Percentiles rank a stretch among this genome's conserved stretches.
Conservation (phyloP, 2,113 vertebrate genomes). For the Sebastes fasciatus region DNA sequence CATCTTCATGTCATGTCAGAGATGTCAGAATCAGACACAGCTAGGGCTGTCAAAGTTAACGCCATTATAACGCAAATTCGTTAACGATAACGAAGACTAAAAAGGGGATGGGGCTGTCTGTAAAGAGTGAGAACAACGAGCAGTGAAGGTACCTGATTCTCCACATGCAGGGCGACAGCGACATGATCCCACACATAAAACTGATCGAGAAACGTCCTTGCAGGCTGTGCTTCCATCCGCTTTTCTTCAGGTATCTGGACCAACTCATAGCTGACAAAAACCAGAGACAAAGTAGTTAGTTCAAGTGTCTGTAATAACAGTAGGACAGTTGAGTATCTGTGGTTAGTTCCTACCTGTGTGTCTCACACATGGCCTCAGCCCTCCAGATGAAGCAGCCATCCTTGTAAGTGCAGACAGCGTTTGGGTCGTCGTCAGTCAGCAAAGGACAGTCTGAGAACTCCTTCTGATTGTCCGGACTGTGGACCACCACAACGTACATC, state of each 20-base stretch:
- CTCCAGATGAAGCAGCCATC: slow-evolving; percentile 46
- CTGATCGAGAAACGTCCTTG: too few species aligned
- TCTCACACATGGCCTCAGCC: slow-evolving; percentile 53
- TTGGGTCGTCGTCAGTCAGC: slow-evolving; percentile 1
- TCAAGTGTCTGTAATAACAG: too few species aligned
- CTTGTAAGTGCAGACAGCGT: slow-evolving; percentile 37
- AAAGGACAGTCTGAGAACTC: slow-evolving; percentile 5
- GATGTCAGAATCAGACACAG: too few species aligned
- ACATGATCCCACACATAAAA: slow-evolving; percentile 50
- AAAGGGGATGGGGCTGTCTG: neutral
- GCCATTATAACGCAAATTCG: too few species aligned
- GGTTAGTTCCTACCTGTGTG: slow-evolving; percentile 7
- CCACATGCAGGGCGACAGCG: neutral
- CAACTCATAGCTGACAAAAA: neutral
- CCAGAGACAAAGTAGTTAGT: neutral
- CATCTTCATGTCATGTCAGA: too few species aligned
- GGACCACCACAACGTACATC: slow-evolving; percentile 33
- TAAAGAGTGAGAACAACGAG: neutral
- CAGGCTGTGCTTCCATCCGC: neutral
- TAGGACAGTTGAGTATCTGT: neutral
- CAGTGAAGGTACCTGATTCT: neutral
- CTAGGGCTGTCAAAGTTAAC: too few species aligned
- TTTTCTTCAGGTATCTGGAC: neutral
- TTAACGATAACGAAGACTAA: neutral
- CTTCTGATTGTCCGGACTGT: slow-evolving; percentile 5